phyloP scores from a whole-genome alignment of 2,113 vertebrate species.

The Crotalus tigris region DNA sequence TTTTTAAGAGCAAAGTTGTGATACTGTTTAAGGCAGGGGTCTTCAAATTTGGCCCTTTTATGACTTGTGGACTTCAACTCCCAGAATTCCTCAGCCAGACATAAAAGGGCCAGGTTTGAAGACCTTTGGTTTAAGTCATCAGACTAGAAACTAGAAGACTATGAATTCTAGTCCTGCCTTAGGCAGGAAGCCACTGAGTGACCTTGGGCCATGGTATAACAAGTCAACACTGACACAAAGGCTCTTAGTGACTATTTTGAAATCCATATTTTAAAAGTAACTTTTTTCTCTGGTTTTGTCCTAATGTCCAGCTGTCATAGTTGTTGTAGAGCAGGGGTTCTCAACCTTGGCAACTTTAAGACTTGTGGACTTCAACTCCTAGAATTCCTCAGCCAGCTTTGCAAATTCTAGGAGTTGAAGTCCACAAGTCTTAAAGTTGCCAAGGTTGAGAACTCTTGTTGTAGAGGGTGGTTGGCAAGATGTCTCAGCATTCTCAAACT shows the following conservation, averaged over 20 bases:
- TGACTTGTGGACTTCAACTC: too few species aligned
- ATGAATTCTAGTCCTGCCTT: neutral
- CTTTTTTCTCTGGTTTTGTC: neutral
- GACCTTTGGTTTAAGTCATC: neutral
- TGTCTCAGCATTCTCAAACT: neutral
- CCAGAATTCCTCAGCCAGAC: too few species aligned
- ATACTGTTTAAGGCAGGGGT: neutral
- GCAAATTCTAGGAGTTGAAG: too few species aligned
- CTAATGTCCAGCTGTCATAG: neutral
- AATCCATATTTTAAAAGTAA: neutral
- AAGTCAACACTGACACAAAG: neutral
- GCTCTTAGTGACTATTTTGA: neutral
- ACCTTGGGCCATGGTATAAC: neutral
- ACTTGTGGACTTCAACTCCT: too few species aligned
- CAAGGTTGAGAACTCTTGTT: neutral
- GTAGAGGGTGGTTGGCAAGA: neutral
- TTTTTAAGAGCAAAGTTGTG: neutral
- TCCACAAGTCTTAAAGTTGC: too few species aligned
- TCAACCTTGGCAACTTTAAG: too few species aligned
- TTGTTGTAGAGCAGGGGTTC: neutral
- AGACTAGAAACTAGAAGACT: neutral
- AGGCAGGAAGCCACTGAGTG: neutral
- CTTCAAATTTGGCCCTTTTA: too few species aligned
- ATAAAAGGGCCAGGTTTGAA: too few species aligned
- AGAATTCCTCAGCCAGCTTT: too few species aligned